phyloP scores from a whole-genome alignment of 2,113 vertebrate species.

The Benitochromis conjunctus region DNA sequence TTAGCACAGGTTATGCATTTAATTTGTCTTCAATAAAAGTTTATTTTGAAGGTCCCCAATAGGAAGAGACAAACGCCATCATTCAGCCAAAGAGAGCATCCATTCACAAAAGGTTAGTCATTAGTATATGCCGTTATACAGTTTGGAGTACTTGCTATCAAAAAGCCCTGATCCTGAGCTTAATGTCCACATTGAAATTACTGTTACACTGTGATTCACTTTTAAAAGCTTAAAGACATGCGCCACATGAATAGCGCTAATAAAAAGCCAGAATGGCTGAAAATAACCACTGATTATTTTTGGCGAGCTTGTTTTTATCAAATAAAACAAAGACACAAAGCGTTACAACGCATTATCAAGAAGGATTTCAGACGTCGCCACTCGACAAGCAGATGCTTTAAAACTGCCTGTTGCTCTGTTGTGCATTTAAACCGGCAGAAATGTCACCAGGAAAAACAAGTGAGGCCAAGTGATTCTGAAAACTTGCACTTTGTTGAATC shows the following conservation, averaged over 20 bases:
- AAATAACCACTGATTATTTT: neutral
- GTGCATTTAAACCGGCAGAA: neutral
- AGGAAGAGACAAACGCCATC: neutral
- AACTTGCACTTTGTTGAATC: neutral
- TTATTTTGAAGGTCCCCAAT: neutral
- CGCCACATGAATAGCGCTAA: neutral
- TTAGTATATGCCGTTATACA: neutral
- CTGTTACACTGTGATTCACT: neutral
- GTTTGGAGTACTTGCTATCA: neutral
- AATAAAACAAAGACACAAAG: neutral
- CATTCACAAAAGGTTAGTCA: neutral
- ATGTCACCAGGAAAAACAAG: neutral
- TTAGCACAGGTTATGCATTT: neutral
- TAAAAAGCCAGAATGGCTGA: neutral
- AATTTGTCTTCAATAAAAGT: neutral
- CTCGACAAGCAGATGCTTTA: neutral
- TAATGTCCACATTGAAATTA: neutral
- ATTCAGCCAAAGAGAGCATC: neutral
- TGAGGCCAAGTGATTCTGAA: neutral
- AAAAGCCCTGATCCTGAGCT: neutral
- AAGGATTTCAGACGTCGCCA: neutral
- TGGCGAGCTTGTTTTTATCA: neutral
- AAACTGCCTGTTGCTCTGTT: neutral
- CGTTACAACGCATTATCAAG: neutral
- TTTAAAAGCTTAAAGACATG: neutral